Evolutionary conservation across 1,140 invertebrate species (phyloP), one percentile per base, ranked within the genome.

Genomic region (Scylla paramamosain): DNA sequence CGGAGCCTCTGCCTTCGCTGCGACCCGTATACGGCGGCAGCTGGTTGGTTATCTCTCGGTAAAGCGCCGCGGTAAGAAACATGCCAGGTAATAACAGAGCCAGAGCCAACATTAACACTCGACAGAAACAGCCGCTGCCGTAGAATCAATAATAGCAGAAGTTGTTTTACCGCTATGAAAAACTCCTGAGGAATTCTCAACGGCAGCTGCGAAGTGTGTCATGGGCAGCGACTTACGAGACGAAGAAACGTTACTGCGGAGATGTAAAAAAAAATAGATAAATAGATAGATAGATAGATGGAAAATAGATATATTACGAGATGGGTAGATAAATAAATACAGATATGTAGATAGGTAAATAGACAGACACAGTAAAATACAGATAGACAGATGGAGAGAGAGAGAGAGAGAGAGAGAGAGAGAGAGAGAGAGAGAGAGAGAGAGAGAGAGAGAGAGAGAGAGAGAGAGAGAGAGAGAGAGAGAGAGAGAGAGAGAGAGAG

Each of bases 1-100:
- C n/a, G n/a, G 59, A 91, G 59, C 89, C 89, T 91, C 89, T 48
- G 46, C 46, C 59, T 77, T 20, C n/a, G 25, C 67, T 77, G 67
- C 67, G 25, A 77, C 67, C 67, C 67, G 25, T n/a, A 77, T 77
- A 77, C 67, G 25, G 67, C 67, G 67, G 67, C 67, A 20, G 12
- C 67, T 77, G 67, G 67, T n/a, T 77, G 67, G 67, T 77, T 77
- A 77, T 77, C 67, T 77, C 67, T 7, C 67, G 67, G 67, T 77
- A n/a, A n/a, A n/a, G 67, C 67, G 67, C 8, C 8, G 67, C 67
- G 20, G 67, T n/a, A 77, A 77, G 67, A 77, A 77, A 77, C 67
- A 77, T 77, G 67, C n/a, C 67, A 0, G 67, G 67, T 77, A 77
- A 77, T 77, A 77, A 77, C 67, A 77, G 67, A 25, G 67, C 67